Percentiles rank a stretch among this genome's conserved stretches.
Conservation (phyloP, 2,113 vertebrate genomes). For the Lonchura striata region DNA sequence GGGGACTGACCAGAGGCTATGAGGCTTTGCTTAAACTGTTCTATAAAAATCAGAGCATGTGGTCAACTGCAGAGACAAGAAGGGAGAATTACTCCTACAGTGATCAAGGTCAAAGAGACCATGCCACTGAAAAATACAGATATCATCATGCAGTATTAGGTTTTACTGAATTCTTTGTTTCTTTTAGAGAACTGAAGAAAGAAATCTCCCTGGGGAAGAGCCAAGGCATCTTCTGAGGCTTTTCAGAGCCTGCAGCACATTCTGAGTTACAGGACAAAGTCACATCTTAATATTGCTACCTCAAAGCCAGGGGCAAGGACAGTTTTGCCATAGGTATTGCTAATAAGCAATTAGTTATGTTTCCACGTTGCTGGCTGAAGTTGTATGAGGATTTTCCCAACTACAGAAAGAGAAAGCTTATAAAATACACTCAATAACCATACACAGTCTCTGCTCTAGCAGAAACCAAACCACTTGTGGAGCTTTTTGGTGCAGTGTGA, state of each 20-base stretch:
- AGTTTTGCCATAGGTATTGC: not conserved
- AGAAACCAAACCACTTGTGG: slow-evolving; percentile 40
- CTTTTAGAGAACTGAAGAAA: not conserved
- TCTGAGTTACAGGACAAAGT: not conserved
- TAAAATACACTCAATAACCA: not conserved
- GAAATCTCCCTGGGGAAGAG: rapidly evolving
- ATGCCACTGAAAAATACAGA: not conserved
- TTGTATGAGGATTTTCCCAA: not conserved
- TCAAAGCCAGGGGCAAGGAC: not conserved
- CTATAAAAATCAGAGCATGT: not conserved
- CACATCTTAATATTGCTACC: not conserved
- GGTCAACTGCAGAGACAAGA: not conserved
- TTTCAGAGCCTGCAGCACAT: not conserved
- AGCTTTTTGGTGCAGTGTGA: not conserved
- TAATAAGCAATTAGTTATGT: not conserved
- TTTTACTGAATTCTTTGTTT: not conserved
- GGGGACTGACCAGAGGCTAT: not conserved
- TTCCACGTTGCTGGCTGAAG: not conserved
- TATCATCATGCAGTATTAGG: not conserved
- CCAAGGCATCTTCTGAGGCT: not conserved
- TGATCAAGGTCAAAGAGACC: not conserved
- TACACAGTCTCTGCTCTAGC: not conserved
- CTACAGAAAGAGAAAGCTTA: not conserved
- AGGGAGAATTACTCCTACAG: not conserved
- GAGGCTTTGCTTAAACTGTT: not conserved